Percentiles rank a stretch among this genome's conserved stretches.
Conservation (phyloP, 2,888 invertebrate species). For the Mylabris sibirica region DNA sequence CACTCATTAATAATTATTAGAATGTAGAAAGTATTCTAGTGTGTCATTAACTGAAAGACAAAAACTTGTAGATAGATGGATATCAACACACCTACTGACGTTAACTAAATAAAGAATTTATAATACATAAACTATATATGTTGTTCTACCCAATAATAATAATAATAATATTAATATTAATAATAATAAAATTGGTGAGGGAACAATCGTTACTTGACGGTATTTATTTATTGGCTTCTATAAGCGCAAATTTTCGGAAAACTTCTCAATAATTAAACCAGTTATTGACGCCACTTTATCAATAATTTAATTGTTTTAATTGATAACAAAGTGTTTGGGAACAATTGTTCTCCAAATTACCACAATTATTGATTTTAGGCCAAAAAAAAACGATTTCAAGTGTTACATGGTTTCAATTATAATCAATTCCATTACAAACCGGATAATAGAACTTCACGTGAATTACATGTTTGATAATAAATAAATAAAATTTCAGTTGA, state of each 20-base stretch:
- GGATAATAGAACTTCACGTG: too few species aligned
- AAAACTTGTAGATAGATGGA: not conserved
- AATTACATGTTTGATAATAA: not conserved
- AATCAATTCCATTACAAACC: too few species aligned
- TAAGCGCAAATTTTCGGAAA: not conserved
- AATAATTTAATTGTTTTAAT: not conserved
- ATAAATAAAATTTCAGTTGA: not conserved
- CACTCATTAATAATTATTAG: not conserved
- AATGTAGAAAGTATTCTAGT: conserved; percentile 4
- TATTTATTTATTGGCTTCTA: too few species aligned
- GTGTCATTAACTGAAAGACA: not conserved
- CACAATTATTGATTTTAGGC: not conserved
- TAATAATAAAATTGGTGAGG: not conserved
- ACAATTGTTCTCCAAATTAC: not conserved
- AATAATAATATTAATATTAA: not conserved
- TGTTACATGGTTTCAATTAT: too few species aligned
- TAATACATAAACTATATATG: not conserved
- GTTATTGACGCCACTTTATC: not conserved
- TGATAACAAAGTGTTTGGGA: not conserved
- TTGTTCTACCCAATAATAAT: conserved; percentile 1
- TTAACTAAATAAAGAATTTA: not conserved
- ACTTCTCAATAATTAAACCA: not conserved
- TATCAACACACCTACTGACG: conserved; percentile 4
- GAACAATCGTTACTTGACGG: not conserved
- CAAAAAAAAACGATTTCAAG: too few species aligned